Evolutionary conservation across 53 echinoderm and acorn worm genomes (phyloP).

Genomic region (Actinopyga echinites): DNA sequence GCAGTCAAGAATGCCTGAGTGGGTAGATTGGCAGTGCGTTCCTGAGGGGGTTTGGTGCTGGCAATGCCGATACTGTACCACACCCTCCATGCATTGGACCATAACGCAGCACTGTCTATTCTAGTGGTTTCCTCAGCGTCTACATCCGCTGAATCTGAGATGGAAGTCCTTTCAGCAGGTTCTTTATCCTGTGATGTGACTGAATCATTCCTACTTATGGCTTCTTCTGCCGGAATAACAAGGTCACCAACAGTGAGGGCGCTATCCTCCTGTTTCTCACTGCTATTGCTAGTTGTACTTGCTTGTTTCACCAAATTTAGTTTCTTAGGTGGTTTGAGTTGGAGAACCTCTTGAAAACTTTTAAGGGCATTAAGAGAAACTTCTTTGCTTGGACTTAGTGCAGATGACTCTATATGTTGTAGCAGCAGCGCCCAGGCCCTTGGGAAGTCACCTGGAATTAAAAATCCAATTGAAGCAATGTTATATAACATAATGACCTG

Average conservation of each 20-base stretch:
- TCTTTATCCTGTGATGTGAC: neutral
- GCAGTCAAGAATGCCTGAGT: constrained; percentile 95
- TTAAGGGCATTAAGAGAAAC: constrained; percentile 89
- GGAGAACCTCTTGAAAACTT: constrained; percentile 93
- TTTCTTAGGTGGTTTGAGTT: constrained; percentile 72
- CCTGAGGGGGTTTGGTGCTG: constrained; percentile 76
- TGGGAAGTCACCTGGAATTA: constrained; percentile 83
- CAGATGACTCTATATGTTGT: constrained; percentile 90
- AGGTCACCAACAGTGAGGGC: constrained; percentile 39
- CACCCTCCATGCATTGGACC: constrained; percentile 95
- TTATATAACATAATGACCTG: too few species aligned
- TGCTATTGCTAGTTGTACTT: constrained; percentile 26
- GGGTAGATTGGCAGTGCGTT: constrained; percentile 71
- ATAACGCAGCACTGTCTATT: constrained; percentile 51
- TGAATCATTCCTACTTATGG: constrained; percentile 5
- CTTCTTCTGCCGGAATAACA: constrained; percentile 45
- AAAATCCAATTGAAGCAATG: too few species aligned
- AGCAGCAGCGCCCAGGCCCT: constrained; percentile 92
- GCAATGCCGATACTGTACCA: constrained; percentile 90
- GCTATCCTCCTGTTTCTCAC: constrained; percentile 28
- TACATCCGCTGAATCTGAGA: constrained; percentile 1
- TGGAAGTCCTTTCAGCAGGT: constrained; percentile 18
- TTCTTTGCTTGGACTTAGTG: constrained; percentile 91
- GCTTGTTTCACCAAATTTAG: constrained; percentile 26
- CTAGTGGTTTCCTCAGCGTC: neutral